Evolutionary conservation across 2,797 vertebrate genomes (phyloP).

Genomic region (Danio albolineatus): DNA sequence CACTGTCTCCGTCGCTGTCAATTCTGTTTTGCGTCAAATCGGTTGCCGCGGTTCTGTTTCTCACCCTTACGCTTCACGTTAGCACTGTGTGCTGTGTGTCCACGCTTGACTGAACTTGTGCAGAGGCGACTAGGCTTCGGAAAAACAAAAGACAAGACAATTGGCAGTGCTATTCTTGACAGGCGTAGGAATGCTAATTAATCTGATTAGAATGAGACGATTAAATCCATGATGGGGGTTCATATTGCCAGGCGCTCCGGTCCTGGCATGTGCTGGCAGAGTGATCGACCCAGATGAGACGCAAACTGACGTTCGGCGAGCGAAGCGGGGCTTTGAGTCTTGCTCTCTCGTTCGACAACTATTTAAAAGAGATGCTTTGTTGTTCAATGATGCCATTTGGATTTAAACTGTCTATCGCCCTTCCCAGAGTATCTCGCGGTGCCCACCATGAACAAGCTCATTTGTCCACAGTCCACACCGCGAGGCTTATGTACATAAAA

Average conservation of each 20-base stretch:
- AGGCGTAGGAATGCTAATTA: constrained; percentile 74
- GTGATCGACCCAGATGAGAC: constrained; percentile 63
- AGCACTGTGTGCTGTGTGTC: constrained; percentile 26
- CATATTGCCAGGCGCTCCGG: constrained; percentile 53
- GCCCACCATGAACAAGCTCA: not conserved
- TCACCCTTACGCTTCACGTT: constrained; percentile 46
- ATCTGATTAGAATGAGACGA: constrained; percentile 77
- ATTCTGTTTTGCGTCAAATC: constrained; percentile 65
- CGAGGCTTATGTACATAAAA: constrained; percentile 32
- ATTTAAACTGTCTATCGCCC: not conserved
- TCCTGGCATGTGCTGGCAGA: constrained; percentile 54
- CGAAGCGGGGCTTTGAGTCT: not conserved
- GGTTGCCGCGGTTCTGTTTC: constrained; percentile 17
- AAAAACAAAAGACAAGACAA: constrained; percentile 50
- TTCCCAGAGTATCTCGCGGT: not conserved
- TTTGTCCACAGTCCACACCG: constrained; percentile 3
- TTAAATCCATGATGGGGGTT: constrained; percentile 72
- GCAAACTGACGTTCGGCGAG: constrained; percentile 48
- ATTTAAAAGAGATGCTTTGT: not conserved
- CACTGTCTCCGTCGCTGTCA: constrained; percentile 72
- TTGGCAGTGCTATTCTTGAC: constrained; percentile 58
- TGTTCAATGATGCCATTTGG: not conserved
- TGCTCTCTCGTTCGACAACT: not conserved
- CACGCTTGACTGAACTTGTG: constrained; percentile 51
- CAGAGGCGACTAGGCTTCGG: constrained; percentile 36